Base-by-base conservation (phyloP, 1,140 invertebrate genomes). In the Saccostrea glomerata region DNA sequence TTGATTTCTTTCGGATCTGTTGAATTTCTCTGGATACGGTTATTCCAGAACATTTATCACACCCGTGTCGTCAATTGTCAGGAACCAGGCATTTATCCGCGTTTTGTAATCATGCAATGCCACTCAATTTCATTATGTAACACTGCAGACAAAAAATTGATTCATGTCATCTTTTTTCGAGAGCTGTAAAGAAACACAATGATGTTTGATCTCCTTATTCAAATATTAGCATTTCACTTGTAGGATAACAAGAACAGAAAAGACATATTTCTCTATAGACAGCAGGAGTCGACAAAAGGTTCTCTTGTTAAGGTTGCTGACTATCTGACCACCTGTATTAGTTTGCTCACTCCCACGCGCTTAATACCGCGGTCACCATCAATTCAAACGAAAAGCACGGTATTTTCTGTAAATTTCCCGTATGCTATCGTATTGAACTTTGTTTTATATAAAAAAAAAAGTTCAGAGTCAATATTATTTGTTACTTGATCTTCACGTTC, bases 141-240 rank as follows among this genome's bases (percentile, higher is more conserved):
- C 70, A 77, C 25, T 77, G 9, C 25, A 36, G 70, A 77, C 70
- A 77, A 77, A 25, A 77, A 30, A 77, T 77, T 17, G 70, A 77
- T 77, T 36, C 25, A 12, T 36, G 23, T 15, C 58, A 77, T 77
- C 70, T 13, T 30, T 77, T 77, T 25, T 30, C 15, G 25, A 36
- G 25, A 25, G 25, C 25, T 77, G 30, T 36, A 77, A 25, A 77
- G 70, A 77, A 77, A 77, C 12, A 77, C 70, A 77, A 36, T 30
- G 70, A 30, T 77, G 70, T 77, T n/a, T 77, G 70, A 77, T 77
- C 70, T 77, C 70, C 70, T 30, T 40, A 25, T 77, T 77, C 70
- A 77, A 77, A 77, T 77, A 77, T 77, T 77, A 15, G 15, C 70
- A 77, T 77, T 77, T 77, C 70, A 77, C 70, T 77, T 36, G 70